Percentiles rank a stretch among this genome's conserved stretches.
Conservation (phyloP, 2,888 invertebrate species). For the Phasia obesa region DNA sequence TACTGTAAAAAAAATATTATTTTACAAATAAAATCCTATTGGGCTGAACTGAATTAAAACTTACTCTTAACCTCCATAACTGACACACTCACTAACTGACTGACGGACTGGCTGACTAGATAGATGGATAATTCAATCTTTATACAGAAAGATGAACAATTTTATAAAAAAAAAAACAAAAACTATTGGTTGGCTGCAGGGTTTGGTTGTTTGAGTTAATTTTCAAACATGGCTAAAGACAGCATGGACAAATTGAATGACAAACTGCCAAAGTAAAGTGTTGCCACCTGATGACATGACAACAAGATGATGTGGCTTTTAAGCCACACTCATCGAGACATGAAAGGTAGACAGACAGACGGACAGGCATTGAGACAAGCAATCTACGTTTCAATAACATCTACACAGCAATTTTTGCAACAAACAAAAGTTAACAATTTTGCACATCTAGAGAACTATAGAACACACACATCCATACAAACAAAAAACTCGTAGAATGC, state of each 20-base stretch:
- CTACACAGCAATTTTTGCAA: not conserved
- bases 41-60: slow-evolving; percentile 1
- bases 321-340: slow-evolving; percentile 60
- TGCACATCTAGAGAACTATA: slow-evolving; percentile 14
- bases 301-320: slow-evolving; percentile 70
- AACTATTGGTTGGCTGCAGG: slow-evolving; percentile 1
- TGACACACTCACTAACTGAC: slow-evolving; percentile 23
- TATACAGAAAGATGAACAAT: not conserved
- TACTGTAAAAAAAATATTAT: slow-evolving; percentile 13
- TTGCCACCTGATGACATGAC: slow-evolving; percentile 71
- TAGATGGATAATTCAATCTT: not conserved
- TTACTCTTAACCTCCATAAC: slow-evolving; percentile 30
- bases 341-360: slow-evolving; percentile 33
- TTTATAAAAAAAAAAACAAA: slow-evolving; percentile 21
- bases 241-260: slow-evolving; percentile 71
- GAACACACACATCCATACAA: slow-evolving; percentile 2
- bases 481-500: not conserved
- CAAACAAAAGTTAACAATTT: slow-evolving; percentile 32
- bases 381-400: slow-evolving; percentile 44
- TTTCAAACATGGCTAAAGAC: slow-evolving; percentile 64
- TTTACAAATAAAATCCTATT: slow-evolving; percentile 7
- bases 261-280: slow-evolving; percentile 70
- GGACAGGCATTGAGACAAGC: slow-evolving; percentile 1
- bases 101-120: slow-evolving; percentile 2
- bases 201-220: slow-evolving; percentile 30